Evolutionary conservation across 2,888 invertebrate genomes (phyloP).

Genomic region (Leptodirus hochenwartii): DNA sequence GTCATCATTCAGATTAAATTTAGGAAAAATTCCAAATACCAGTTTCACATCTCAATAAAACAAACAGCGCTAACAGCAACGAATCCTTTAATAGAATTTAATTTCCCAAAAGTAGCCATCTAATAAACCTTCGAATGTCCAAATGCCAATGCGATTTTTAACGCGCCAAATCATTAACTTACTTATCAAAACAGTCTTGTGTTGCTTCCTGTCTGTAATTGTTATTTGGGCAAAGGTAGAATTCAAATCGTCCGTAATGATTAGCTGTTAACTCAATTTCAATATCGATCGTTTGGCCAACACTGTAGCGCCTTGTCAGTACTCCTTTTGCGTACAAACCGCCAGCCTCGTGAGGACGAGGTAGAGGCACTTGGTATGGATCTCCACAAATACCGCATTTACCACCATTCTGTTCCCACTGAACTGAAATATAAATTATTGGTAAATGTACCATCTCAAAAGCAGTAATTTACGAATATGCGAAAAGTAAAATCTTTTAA

Average conservation of each 20-base stretch:
- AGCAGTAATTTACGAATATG: slow-evolving; percentile 1
- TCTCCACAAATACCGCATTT: slow-evolving; percentile 85
- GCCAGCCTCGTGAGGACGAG: slow-evolving; percentile 78
- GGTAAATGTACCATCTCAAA: slow-evolving; percentile 4
- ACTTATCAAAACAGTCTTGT: slow-evolving; percentile 65
- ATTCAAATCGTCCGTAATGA: slow-evolving; percentile 72
- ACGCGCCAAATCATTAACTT: too few species aligned
- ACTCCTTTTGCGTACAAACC: slow-evolving; percentile 76
- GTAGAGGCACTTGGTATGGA: slow-evolving; percentile 47
- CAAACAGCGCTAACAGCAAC: too few species aligned
- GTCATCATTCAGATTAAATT: too few species aligned
- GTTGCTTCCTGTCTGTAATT: slow-evolving; percentile 59
- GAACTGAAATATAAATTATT: slow-evolving; percentile 50
- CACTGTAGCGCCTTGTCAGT: slow-evolving; percentile 60
- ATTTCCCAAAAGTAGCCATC: too few species aligned
- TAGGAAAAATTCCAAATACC: too few species aligned
- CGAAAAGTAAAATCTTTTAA: too few species aligned
- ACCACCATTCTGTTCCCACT: slow-evolving; percentile 74
- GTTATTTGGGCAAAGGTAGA: slow-evolving; percentile 73
- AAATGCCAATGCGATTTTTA: too few species aligned
- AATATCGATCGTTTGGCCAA: slow-evolving; percentile 73
- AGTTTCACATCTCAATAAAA: too few species aligned
- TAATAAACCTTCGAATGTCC: too few species aligned
- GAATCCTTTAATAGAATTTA: too few species aligned
- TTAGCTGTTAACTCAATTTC: slow-evolving; percentile 80